Base-by-base conservation (phyloP, 2,888 invertebrate species). In the Netelia fuscicornis region DNA sequence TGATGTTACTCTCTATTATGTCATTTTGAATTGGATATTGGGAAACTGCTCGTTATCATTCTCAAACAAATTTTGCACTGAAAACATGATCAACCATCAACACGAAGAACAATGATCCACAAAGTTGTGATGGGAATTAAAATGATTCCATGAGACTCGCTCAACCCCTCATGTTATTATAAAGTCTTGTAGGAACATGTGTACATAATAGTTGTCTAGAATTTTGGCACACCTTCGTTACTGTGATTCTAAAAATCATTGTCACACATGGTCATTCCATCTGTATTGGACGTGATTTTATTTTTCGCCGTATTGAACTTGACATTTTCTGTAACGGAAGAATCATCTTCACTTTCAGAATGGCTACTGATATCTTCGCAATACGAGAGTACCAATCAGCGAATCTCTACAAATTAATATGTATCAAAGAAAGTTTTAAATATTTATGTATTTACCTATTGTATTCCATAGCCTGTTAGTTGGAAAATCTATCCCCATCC, bases 401-500 rank as follows among this genome's bases (percentile, higher is more conserved):
- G n/a, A 44, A 30, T 30, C 48, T 67, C 30, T 64, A 58, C 2
- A 60, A 48, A 23, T 23, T 60, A 54, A 25, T 68, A 2, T 42
- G 2, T 72, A 71, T 44, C 58, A 11, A 11, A 62, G 64, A 75
- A 48, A 44, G 20, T 6, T 48, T 13, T 11, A 77, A 71, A 20
- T 60, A 42, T 62, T 17, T 44, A 23, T 70, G 74, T 81, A 64
- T 94, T 91, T 95, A 20, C 20, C 20, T 20, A 97, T 96, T 95
- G 95, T 85, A 97, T 93, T 88, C 96, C 95, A 75, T 95, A 94
- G 86, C 96, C 96, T 0, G 97, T 96, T 89, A 97, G 96, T 90
- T 96, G 96, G 76, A 98, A 97, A 65, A 98, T 96, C 87, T 95
- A 95, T 85, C 96, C 96, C 74, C 98, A 94, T 91, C 98, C 98